Evolutionary conservation across 2,113 vertebrate genomes (phyloP).

Genomic region (Tetrao urogallus): DNA sequence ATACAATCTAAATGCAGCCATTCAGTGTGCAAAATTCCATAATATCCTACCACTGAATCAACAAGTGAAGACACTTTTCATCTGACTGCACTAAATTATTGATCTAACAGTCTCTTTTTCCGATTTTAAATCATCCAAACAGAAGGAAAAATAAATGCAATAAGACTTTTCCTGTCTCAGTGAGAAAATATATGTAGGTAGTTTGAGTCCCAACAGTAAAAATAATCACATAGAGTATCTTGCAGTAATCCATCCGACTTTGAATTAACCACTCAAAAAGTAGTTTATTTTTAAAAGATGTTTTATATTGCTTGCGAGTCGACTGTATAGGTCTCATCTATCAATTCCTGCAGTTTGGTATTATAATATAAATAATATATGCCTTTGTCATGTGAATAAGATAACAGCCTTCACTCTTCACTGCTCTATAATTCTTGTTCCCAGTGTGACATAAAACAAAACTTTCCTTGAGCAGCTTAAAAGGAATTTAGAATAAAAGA

Average conservation of each 20-base stretch:
- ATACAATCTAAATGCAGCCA: not conserved
- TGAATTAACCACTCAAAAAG: conserved; percentile 46
- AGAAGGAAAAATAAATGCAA: conserved; percentile 52
- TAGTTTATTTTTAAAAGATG: conserved; percentile 39
- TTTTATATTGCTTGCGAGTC: conserved; percentile 19
- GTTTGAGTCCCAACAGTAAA: conserved; percentile 28
- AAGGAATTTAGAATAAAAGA: conserved; percentile 38
- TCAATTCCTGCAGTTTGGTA: conserved; percentile 44
- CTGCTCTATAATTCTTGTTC: not conserved
- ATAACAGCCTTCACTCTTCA: conserved; percentile 53
- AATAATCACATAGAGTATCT: conserved; percentile 20
- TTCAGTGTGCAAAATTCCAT: not conserved
- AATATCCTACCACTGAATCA: not conserved
- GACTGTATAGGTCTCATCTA: conserved; percentile 35
- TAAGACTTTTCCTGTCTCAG: not conserved
- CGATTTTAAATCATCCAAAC: conserved; percentile 18
- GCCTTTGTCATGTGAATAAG: conserved; percentile 13
- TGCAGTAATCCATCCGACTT: conserved; percentile 49
- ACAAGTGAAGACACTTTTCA: conserved; percentile 36
- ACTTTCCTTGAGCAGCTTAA: conserved; percentile 9
- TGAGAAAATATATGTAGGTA: conserved; percentile 27
- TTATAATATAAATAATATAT: conserved; percentile 65
- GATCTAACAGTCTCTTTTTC: conserved; percentile 11
- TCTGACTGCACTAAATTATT: conserved; percentile 55
- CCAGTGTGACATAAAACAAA: conserved; percentile 35